phyloP scores from a whole-genome alignment of 2,888 invertebrate species.

The Acrobeloides nanus region DNA sequence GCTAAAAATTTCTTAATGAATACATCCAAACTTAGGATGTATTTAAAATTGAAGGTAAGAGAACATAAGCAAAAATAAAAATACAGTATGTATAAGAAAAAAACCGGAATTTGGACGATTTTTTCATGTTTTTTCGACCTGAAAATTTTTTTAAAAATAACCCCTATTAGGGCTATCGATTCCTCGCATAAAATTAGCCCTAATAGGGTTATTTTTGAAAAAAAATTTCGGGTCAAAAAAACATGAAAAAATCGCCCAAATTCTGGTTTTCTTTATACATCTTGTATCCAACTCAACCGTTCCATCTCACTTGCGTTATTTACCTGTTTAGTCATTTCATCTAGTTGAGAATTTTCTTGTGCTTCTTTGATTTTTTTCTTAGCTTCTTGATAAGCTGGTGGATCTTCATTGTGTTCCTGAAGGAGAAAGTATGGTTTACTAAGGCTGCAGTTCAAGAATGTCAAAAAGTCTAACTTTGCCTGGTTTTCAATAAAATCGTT shows the following conservation, averaged over 20 bases:
- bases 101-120: conserved; percentile 4
- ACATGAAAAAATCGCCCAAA: too few species aligned
- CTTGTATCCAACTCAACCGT: too few species aligned
- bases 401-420: conserved; percentile 48
- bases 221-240: too few species aligned
- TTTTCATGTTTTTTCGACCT: not conserved
- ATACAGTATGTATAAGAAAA: not conserved
- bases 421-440: not conserved
- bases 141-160: too few species aligned
- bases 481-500: too few species aligned
- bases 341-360: conserved; percentile 27
- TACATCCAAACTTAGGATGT: not conserved
- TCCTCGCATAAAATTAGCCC: too few species aligned
- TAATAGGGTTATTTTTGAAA: too few species aligned
- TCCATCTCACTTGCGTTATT: too few species aligned
- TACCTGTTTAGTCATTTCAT: conserved; percentile 19
- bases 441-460: not conserved
- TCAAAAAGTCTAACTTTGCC: too few species aligned
- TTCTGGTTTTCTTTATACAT: too few species aligned
- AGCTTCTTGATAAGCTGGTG: conserved; percentile 45
- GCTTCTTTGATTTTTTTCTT: conserved; percentile 22
- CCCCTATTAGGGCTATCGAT: too few species aligned
- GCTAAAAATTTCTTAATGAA: conserved; percentile 14
- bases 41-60: conserved; percentile 3
- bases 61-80: not conserved